Conservation (phyloP, 2,888 invertebrate species). For the Amphipyra tragopoginis region DNA sequence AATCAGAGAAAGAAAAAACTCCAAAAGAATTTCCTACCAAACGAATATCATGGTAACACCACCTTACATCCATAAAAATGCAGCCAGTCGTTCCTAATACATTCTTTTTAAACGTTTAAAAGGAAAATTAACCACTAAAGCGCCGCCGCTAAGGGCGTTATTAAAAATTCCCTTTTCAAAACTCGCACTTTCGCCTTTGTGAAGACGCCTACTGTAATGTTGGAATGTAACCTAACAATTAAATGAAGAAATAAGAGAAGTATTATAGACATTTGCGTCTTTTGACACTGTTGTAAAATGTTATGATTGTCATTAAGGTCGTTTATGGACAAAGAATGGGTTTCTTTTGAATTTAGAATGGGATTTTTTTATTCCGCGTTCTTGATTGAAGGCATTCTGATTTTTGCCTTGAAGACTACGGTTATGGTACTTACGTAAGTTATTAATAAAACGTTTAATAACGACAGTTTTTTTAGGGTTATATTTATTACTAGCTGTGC, state of each 20-base stretch:
- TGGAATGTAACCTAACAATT: constrained; percentile 46
- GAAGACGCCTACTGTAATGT: constrained; percentile 4
- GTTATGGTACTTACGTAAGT: too few relatives aligned
- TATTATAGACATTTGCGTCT: constrained; percentile 14
- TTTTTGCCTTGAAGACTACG: too few relatives aligned
- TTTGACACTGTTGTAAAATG: constrained; percentile 18
- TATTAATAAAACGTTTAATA: too few relatives aligned
- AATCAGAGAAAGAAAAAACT: neutral
- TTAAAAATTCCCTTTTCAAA: constrained; percentile 54
- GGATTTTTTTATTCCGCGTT: neutral
- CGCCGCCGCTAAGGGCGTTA: constrained; percentile 31
- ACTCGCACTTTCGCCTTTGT: constrained; percentile 40
- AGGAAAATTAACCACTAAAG: constrained; percentile 55
- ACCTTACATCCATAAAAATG: constrained; percentile 39
- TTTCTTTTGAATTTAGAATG: constrained; percentile 11
- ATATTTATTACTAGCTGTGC: too few relatives aligned
- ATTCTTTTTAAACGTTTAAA: constrained; percentile 51
- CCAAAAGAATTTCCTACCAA: neutral
- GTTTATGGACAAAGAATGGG: constrained; percentile 15
- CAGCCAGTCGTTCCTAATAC: constrained; percentile 31
- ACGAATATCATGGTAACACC: constrained; percentile 18
- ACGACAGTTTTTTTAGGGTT: too few relatives aligned
- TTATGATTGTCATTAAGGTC: constrained; percentile 13
- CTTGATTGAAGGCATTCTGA: too few relatives aligned
- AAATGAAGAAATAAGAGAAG: constrained; percentile 38